Evolutionary conservation across 2,888 invertebrate species (phyloP), one percentile per base, ranked within the genome.

Genomic region (Apodemia hepburni): DNA sequence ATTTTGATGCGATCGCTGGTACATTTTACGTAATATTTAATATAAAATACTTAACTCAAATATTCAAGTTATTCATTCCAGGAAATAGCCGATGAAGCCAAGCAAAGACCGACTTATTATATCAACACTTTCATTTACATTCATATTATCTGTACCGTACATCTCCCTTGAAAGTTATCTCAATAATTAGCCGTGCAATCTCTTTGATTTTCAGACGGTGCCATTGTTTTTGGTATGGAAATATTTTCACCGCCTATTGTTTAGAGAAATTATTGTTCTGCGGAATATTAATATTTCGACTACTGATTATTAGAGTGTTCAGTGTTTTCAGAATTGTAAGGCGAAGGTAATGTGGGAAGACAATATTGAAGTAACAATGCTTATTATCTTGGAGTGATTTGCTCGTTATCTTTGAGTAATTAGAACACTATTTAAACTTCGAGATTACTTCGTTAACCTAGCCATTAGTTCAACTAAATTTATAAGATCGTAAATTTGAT

Each of bases 261-360:
- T 51, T 9, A 18, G 51, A 51, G 51, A 51, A 51, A 51, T 51
- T 18, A 49, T 11, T 49, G 9, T 27, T 51, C 51, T 51, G 22
- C 51, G n/a, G 29, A 71, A 71, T 70, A 65, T 64, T 68, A 69
- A 68, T 65, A 69, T 74, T 66, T 73, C 73, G 70, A 71, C 70
- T 71, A 15, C 42, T 42, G 42, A 42, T 42, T 42, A 42, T 42
- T 42, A 42, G 15, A 42, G 71, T 71, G 76, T 78, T 78, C 59
- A 59, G 77, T 78, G 75, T 73, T 70, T 70, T 65, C 49, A 49
- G 18, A 49, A 11, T 49, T 42, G 15, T 15, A 5, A 42, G 15
- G 42, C 42, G 49, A 49, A 18, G 9, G 49, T 18, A 49, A 49
- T 49, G 49, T 49, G 49, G 49, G 49, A 49, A 49, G 49, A 42